Evolutionary conservation across 2,797 vertebrate genomes (phyloP).

Genomic region (Nyctalus aviator): DNA sequence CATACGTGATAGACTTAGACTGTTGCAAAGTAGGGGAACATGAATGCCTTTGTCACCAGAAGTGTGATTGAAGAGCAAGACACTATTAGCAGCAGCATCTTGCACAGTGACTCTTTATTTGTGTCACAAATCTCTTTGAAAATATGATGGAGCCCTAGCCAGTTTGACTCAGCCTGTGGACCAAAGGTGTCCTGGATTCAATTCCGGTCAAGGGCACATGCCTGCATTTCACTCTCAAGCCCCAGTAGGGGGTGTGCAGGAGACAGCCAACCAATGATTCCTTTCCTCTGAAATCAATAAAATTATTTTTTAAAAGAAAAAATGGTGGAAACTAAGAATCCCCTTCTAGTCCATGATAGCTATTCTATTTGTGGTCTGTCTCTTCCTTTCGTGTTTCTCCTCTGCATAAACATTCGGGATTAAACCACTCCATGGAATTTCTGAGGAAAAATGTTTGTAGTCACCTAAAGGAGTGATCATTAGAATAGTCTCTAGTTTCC

Average conservation of each 20-base stretch:
- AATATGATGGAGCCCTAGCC: background rate
- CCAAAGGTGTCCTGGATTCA: no score
- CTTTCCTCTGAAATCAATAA: no score
- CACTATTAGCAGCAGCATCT: background rate
- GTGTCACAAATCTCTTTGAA: background rate
- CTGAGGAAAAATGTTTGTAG: background rate
- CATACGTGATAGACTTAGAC: background rate
- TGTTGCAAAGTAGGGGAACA: background rate
- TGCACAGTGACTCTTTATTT: background rate
- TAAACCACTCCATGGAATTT: background rate
- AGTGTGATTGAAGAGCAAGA: background rate
- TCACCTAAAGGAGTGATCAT: background rate
- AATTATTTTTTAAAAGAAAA: background rate
- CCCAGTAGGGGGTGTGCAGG: no score
- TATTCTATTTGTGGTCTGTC: background rate
- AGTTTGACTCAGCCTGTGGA: no score
- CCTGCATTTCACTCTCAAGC: no score
- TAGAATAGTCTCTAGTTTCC: background rate
- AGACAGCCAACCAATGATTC: no score
- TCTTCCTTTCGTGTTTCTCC: background rate
- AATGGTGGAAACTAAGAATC: background rate
- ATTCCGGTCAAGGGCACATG: no score
- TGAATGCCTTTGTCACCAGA: background rate
- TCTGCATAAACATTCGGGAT: background rate
- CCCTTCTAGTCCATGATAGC: background rate